Evolutionary conservation across 2,797 vertebrate species (phyloP).

Genomic region (Lateolabrax maculatus): DNA sequence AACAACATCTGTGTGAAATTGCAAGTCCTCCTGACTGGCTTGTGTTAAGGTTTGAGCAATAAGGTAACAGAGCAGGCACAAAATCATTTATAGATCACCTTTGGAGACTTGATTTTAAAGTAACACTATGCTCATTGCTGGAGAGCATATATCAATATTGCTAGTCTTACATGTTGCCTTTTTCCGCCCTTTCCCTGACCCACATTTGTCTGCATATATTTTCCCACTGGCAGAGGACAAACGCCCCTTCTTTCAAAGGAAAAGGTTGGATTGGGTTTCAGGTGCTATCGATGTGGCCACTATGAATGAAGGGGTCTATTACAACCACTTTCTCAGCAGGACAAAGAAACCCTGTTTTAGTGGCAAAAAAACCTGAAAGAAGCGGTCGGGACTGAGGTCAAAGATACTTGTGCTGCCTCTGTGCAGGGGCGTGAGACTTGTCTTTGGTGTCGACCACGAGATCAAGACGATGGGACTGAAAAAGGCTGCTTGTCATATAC

Average conservation of each 20-base stretch:
- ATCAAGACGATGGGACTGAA: slow-evolving; percentile 41
- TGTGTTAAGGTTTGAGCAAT: neutral
- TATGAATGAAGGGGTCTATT: slow-evolving; percentile 74
- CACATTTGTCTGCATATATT: slow-evolving; percentile 70
- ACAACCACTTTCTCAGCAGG: slow-evolving; percentile 71
- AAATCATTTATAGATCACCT: slow-evolving; percentile 9
- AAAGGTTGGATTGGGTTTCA: slow-evolving; percentile 80
- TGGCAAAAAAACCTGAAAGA: slow-evolving; percentile 52
- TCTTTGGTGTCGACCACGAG: slow-evolving; percentile 44
- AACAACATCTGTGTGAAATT: neutral
- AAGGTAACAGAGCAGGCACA: neutral
- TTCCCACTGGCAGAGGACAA: slow-evolving; percentile 77
- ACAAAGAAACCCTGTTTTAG: slow-evolving; percentile 83
- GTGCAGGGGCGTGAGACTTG: slow-evolving; percentile 68
- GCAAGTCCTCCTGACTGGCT: neutral
- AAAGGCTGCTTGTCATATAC: slow-evolving; percentile 18
- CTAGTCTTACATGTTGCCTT: slow-evolving; percentile 41
- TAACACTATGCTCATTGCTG: slow-evolving; percentile 23
- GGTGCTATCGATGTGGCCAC: slow-evolving; percentile 67
- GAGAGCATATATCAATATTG: slow-evolving; percentile 39
- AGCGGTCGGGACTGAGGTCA: slow-evolving; percentile 63
- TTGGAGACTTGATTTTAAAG: slow-evolving; percentile 21
- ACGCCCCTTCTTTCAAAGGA: slow-evolving; percentile 68
- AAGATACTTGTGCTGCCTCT: slow-evolving; percentile 50
- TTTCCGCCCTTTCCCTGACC: slow-evolving; percentile 61